These are phyloP conservation scores for Saturnia pavonia DNA, from an alignment of 2,888 invertebrate species.

Conservation along the genomic window DNA sequence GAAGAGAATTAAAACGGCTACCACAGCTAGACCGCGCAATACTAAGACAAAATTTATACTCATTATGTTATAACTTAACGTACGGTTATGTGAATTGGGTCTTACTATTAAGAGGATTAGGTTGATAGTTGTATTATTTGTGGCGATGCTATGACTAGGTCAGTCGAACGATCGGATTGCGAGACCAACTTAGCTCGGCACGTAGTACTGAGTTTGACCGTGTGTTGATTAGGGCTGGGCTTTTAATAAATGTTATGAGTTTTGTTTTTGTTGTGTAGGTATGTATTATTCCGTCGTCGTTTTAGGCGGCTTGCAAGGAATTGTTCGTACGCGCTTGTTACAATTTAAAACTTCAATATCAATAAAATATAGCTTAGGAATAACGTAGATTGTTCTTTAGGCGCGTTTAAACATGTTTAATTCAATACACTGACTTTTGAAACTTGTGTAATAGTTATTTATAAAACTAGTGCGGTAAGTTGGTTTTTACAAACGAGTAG, in stretches of 20 bases:
- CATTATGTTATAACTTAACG: slow-evolving; percentile 14
- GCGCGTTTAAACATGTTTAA: too few species aligned
- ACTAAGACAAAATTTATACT: slow-evolving; percentile 21
- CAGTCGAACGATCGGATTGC: slow-evolving; percentile 25
- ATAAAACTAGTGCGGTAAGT: too few species aligned
- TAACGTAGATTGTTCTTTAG: too few species aligned
- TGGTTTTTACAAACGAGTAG: too few species aligned
- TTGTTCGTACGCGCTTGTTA: too few species aligned
- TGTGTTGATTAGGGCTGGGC: slow-evolving; percentile 17
- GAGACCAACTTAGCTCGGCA: slow-evolving; percentile 24
- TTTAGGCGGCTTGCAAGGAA: too few species aligned
- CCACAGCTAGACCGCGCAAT: slow-evolving; percentile 19
- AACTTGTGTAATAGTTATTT: too few species aligned
- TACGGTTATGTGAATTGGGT: neutral
- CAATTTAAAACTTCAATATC: too few species aligned
- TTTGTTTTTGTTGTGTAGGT: neutral
- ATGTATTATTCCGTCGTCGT: neutral
- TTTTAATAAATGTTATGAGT: neutral
- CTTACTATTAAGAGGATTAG: neutral
- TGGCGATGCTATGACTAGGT: slow-evolving; percentile 24
- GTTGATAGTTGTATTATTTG: slow-evolving; percentile 2
- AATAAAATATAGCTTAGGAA: too few species aligned
- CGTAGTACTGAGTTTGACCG: slow-evolving; percentile 24
- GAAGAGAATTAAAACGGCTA: slow-evolving; percentile 23
- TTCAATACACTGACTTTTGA: too few species aligned